Evolutionary conservation across 1,140 invertebrate genomes (phyloP).

Genomic region (Rhopalosiphum maidis): DNA sequence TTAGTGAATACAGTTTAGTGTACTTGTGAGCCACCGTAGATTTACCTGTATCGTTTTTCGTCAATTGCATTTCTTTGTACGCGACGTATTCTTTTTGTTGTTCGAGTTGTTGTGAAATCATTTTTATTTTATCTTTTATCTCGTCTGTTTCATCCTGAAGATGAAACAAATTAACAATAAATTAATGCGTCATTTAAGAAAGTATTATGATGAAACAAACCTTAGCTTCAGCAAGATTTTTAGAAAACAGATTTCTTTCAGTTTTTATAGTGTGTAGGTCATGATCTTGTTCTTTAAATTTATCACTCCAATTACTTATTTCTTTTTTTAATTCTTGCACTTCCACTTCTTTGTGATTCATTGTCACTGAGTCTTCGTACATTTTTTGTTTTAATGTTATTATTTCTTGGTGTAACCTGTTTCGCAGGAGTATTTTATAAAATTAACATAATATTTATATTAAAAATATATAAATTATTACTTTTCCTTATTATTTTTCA

Average conservation of each 20-base stretch:
- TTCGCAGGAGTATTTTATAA: neutral
- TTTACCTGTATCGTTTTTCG: slow-evolving; percentile 49
- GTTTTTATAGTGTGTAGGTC: slow-evolving; percentile 15
- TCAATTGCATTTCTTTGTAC: slow-evolving; percentile 41
- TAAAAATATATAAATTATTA: neutral
- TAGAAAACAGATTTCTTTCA: slow-evolving; percentile 24
- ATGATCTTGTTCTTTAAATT: slow-evolving; percentile 34
- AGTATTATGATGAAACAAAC: neutral
- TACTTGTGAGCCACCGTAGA: neutral
- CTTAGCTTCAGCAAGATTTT: slow-evolving; percentile 16
- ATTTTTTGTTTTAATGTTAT: neutral
- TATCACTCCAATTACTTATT: neutral
- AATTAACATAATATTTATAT: neutral
- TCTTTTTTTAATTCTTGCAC: slow-evolving; percentile 54
- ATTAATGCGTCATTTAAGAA: neutral
- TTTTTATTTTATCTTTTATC: slow-evolving; percentile 50
- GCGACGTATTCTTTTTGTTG: slow-evolving; percentile 49
- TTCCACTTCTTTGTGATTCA: slow-evolving; percentile 34
- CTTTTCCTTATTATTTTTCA: slow-evolving; percentile 51
- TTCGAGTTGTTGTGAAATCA: slow-evolving; percentile 47
- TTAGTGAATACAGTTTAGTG: neutral
- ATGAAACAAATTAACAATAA: neutral
- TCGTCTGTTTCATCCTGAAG: slow-evolving; percentile 26
- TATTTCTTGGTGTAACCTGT: slow-evolving; percentile 37
- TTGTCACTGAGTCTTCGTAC: neutral